Base-by-base conservation (phyloP, 1,140 invertebrate genomes). In the Neoseiulus cucumeris region DNA sequence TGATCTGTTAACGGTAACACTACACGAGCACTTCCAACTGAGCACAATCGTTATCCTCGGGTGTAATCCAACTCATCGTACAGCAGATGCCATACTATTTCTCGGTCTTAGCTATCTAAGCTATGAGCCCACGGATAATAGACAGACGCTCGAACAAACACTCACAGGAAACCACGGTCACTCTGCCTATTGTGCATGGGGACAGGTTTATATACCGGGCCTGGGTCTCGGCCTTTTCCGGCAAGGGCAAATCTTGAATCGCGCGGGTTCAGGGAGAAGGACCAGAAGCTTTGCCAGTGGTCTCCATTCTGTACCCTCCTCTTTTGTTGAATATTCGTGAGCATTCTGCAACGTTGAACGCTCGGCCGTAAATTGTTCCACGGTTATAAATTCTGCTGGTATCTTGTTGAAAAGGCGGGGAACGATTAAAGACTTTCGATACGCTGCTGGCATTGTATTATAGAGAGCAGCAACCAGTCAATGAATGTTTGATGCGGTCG, bases 171-270 rank as follows among this genome's bases (percentile, higher is more conserved):
- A 33, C 51, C 51, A 59, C 51, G 51, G 22, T 20, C 51, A 59
- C 51, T 59, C 51, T 59, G 33, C 25, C 51, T 14, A 59, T 59
- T 59, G 51, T 59, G 22, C 17, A 59, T 59, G 51, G 33, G 51
- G 33, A 59, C 51, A 59, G 51, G 51, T 59, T 59, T 59, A 59
- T 59, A 59, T 59, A 59, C 51, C 51, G 51, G 22, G 51, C 33
- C 22, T 20, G 25, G 22, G 14, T 25, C 51, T 59, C 22, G 51
- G 51, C 9, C 51, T 59, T 59, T 59, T 20, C 33, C 4, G 22
- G 51, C 25, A 59, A 59, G 51, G 51, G 51, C 51, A 59, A 59
- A 33, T 59, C 51, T 39, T 39, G 33, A 39, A 39, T 39, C 33
- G 33, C 33, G 33, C 33, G 9, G 33, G 33, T 39, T 9, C 33